Evolutionary conservation across 2,888 invertebrate species (phyloP).

Genomic region (Pilophorus perplexus): DNA sequence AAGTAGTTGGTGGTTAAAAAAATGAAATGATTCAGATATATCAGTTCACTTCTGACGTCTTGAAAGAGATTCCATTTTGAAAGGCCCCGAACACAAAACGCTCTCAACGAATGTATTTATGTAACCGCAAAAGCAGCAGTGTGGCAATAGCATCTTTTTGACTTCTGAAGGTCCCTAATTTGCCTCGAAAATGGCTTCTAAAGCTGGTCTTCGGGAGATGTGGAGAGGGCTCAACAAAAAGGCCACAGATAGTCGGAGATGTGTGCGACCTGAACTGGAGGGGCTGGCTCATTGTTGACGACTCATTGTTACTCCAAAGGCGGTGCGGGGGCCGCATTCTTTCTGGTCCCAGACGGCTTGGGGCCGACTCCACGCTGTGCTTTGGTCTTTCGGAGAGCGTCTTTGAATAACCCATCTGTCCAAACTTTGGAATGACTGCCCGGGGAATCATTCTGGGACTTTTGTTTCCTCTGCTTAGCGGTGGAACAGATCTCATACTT

Average conservation of each 20-base stretch:
- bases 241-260: constrained; percentile 20
- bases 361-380: constrained; percentile 32
- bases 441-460: background rate
- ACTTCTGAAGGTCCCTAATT: constrained; percentile 12
- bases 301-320: constrained; percentile 8
- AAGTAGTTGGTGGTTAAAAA: too few species aligned
- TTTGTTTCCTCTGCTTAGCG: background rate
- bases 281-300: constrained; percentile 14
- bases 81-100: too few species aligned
- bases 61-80: too few species aligned
- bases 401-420: constrained; percentile 29
- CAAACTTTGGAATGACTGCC: constrained; percentile 10
- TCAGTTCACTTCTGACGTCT: too few species aligned
- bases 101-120: too few species aligned
- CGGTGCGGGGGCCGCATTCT: constrained; percentile 22
- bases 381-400: background rate
- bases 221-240: constrained; percentile 10
- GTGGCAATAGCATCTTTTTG: too few species aligned
- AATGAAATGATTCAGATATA: too few species aligned
- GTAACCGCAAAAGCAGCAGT: too few species aligned
- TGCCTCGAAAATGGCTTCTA: constrained; percentile 9
- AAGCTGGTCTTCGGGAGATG: background rate
- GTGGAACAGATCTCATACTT: background rate
- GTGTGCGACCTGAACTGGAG: background rate
- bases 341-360: constrained; percentile 31